phyloP scores from a whole-genome alignment of 2,797 vertebrate species.

The Acanthopagrus latus region DNA sequence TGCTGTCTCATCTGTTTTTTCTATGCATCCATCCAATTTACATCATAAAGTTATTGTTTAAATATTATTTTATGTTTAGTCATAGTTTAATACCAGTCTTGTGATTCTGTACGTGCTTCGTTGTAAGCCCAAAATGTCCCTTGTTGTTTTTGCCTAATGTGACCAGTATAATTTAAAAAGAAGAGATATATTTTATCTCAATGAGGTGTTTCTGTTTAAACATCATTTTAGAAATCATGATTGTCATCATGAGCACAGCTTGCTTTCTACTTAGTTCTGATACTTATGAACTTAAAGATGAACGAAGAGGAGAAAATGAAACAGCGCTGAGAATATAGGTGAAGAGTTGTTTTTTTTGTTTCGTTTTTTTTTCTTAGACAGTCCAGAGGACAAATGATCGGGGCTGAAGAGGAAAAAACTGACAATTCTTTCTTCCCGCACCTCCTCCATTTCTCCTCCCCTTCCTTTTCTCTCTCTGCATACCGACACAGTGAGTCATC shows the following conservation, averaged over 20 bases:
- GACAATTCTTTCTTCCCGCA: neutral
- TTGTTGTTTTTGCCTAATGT: no score
- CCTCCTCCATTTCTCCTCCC: conserved; percentile 6
- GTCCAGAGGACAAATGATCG: neutral
- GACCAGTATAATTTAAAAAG: no score
- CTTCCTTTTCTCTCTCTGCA: neutral
- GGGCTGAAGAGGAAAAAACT: neutral
- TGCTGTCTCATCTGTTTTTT: neutral
- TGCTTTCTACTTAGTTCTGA: neutral
- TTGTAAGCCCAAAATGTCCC: no score
- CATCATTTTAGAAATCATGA: no score
- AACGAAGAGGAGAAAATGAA: neutral
- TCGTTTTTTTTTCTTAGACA: neutral
- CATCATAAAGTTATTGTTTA: no score
- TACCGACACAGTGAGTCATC: conserved; percentile 48
- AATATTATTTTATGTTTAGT: no score
- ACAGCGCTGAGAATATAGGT: no score
- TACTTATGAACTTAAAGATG: neutral
- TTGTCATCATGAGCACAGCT: no score
- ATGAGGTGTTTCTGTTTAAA: no score
- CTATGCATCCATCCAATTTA: neutral
- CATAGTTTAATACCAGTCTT: no score
- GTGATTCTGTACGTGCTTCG: no score
- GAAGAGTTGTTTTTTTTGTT: neutral
- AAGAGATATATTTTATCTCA: no score